Evolutionary conservation across 92 coral and sea anemone genomes (phyloP).

Genomic region (Palythoa grandiflora): DNA sequence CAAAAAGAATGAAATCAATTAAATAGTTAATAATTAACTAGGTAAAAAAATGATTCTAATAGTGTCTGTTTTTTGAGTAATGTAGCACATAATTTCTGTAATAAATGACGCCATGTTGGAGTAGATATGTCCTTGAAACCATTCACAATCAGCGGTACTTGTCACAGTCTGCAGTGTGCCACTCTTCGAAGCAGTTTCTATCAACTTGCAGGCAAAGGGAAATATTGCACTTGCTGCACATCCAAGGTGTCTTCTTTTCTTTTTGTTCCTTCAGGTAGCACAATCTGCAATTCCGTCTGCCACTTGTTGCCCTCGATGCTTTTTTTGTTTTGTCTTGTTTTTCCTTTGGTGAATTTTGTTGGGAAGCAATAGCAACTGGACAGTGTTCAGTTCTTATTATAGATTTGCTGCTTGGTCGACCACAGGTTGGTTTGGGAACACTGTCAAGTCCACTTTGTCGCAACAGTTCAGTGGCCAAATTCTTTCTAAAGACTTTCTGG

Average conservation of each 20-base stretch:
- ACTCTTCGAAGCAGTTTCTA: conserved; percentile 32
- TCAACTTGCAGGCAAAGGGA: conserved; percentile 14
- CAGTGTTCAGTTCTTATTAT: conserved; percentile 3
- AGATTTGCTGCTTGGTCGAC: conserved; percentile 25
- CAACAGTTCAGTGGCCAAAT: background rate
- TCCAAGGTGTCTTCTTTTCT: conserved; percentile 34
- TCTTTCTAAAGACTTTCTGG: conserved; percentile 5
- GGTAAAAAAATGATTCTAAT: background rate
- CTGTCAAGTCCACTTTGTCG: background rate
- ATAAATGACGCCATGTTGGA: background rate
- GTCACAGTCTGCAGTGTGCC: conserved; percentile 26
- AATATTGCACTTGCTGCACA: conserved; percentile 25
- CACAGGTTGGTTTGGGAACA: conserved; percentile 7
- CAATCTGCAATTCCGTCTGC: conserved; percentile 16
- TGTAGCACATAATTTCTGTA: conserved; percentile 8
- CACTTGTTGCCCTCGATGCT: conserved; percentile 14
- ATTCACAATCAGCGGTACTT: conserved; percentile 3
- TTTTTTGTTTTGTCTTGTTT: conserved; percentile 28
- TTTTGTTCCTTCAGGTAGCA: conserved; percentile 19
- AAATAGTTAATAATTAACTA: conserved; percentile 22
- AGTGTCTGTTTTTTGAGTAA: conserved; percentile 12
- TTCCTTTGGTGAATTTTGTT: conserved; percentile 18
- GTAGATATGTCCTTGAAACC: conserved; percentile 5
- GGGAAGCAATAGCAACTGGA: conserved; percentile 4
- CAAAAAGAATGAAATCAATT: background rate